Base-by-base conservation (phyloP, 2,113 vertebrate species). In the Siphamia tubifer region DNA sequence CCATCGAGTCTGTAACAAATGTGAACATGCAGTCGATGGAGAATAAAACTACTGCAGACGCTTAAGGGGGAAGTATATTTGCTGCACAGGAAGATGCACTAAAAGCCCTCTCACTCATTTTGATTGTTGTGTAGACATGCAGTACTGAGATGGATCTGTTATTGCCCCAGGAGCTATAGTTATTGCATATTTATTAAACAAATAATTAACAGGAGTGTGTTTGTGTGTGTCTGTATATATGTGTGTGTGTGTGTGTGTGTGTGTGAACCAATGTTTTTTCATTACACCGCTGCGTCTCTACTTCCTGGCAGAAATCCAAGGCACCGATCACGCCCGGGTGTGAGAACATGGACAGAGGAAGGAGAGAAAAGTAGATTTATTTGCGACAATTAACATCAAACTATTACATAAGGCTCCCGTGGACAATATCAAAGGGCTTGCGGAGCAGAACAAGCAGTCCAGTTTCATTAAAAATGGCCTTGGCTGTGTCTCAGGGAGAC, bases 161-260 rank as follows among this genome's bases (percentile, higher is more conserved):
- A 45, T 65, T 57, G 69, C 86, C 80, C 19, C 54, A 67, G 71
- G 68, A 78, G 42, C 61, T 80, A 56, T 36, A 63, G 58, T 76
- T 80, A 81, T 82, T 89, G 84, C 75, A 83, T 86, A 88, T 90
- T 85, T 88, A 87, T 88, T 80, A 79, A 90, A 86, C 83, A 88
- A 80, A 86, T 84, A 87, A 85, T 87, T 83, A 85, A 83, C 57
- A 56, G 55, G 74, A 74, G 44, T 60, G 71, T 76, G 44, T 57
- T 27, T 20, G 39, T 30, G 60, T 66, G 28, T 39, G 43, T 42
- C 53, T 34, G 28, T 24, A n/a, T n/a, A n/a, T n/a, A n/a, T n/a
- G n/a, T n/a, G n/a, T n/a, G n/a, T 76, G 44, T 57, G 32, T 20
- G 39, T 30, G 60, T 66, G 28, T 39, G 43, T 42, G 60, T 34